These are phyloP conservation scores for Ophion slaviceki DNA, from an alignment of 2,888 invertebrate genomes.

Conservation along the genomic window DNA sequence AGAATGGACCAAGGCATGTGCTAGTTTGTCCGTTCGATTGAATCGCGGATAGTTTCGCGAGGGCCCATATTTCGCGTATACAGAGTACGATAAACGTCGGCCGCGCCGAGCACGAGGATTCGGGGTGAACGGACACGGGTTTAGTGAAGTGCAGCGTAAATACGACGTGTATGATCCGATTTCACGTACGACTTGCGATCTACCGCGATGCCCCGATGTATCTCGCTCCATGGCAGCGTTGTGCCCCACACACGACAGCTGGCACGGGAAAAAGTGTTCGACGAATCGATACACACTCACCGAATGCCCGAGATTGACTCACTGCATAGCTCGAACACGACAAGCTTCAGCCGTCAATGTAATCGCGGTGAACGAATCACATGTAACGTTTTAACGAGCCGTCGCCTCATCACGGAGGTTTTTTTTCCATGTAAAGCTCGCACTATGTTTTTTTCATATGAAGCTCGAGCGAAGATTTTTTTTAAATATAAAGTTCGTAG, in stretches of 20 bases:
- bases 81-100: conserved; percentile 36
- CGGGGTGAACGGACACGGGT: conserved; percentile 3
- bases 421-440: neutral
- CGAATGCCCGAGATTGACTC: conserved; percentile 16
- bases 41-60: too few species aligned
- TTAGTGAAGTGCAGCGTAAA: conserved; percentile 57
- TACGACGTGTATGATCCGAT: conserved; percentile 75
- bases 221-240: neutral
- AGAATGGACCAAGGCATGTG: too few species aligned
- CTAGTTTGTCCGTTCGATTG: too few species aligned
- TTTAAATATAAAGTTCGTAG: too few species aligned
- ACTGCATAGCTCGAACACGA: conserved; percentile 12
- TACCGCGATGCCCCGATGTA: conserved; percentile 57
- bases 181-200: conserved; percentile 75
- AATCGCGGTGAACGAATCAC: conserved; percentile 18
- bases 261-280: conserved; percentile 68
- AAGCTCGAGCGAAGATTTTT: too few species aligned
- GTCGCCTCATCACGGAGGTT: neutral
- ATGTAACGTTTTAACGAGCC: conserved; percentile 35
- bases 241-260: conserved; percentile 73
- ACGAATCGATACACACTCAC: conserved; percentile 54
- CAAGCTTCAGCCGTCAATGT: neutral
- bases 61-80: neutral
- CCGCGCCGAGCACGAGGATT: conserved; percentile 24
- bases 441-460: neutral